Evolutionary conservation across 2,888 invertebrate genomes (phyloP).

Genomic region (Hyalella azteca): DNA sequence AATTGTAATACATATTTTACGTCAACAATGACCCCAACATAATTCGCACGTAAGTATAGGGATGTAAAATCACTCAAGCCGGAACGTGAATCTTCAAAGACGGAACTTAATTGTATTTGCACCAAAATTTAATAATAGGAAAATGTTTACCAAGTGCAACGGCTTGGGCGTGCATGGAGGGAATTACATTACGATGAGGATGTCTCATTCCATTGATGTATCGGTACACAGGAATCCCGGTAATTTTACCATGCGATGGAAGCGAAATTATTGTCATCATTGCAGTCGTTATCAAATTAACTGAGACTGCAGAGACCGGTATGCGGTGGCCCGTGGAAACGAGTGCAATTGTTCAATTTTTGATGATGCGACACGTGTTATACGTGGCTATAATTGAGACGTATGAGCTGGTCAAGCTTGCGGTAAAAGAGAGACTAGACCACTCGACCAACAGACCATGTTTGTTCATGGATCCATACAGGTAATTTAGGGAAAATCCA

Average conservation of each 20-base stretch:
- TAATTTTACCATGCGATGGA: not conserved
- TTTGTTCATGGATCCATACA: not conserved
- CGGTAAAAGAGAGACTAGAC: not conserved
- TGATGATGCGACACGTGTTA: not conserved
- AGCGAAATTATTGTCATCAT: conserved; percentile 25
- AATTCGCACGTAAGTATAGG: too few relatives aligned
- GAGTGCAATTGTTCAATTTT: conserved; percentile 23
- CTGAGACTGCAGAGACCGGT: not conserved
- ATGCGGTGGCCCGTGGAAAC: conserved; percentile 23
- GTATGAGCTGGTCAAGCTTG: not conserved
- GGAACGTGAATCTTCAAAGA: too few relatives aligned
- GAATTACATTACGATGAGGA: not conserved
- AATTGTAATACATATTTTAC: too few relatives aligned
- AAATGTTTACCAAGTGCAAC: too few relatives aligned
- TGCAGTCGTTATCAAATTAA: conserved; percentile 21
- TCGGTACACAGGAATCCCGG: not conserved
- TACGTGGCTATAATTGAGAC: not conserved
- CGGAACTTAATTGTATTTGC: too few relatives aligned
- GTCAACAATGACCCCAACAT: too few relatives aligned
- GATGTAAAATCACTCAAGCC: too few relatives aligned
- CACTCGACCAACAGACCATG: not conserved
- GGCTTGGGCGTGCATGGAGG: not conserved
- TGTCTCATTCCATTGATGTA: not conserved
- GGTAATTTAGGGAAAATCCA: not conserved
- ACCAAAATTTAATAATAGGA: too few relatives aligned